Conservation (phyloP, 2,888 invertebrate genomes). For the Arenicola marina region DNA sequence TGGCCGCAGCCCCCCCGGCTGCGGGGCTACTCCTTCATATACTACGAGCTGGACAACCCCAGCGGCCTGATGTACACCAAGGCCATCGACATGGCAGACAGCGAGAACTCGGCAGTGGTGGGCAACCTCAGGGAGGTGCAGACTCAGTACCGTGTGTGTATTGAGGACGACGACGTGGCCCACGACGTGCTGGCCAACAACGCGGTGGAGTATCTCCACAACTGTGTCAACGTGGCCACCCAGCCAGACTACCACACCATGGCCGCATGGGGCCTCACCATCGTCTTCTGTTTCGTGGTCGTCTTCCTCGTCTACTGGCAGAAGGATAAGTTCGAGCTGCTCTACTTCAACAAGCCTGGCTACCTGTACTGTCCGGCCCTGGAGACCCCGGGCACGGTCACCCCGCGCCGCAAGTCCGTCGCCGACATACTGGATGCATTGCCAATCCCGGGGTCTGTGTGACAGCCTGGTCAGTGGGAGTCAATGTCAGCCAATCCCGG, state of each 20-base stretch:
- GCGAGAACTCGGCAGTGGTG: slow-evolving; percentile 19
- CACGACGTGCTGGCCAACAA: slow-evolving; percentile 12
- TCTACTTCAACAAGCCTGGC: slow-evolving; percentile 21
- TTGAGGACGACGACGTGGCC: slow-evolving; percentile 24
- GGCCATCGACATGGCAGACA: slow-evolving; percentile 19
- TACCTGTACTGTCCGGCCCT: too few relatives aligned
- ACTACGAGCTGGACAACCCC: slow-evolving; percentile 16
- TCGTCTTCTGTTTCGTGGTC: slow-evolving; percentile 7
- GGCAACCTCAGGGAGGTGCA: slow-evolving; percentile 18
- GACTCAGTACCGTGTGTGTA: slow-evolving; percentile 22
- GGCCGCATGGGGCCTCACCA: slow-evolving; percentile 22
- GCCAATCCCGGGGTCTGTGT: too few relatives aligned
- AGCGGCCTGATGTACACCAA: slow-evolving; percentile 11
- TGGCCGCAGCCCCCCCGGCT: slow-evolving; percentile 27
- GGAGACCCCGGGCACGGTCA: too few relatives aligned
- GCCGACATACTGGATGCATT: too few relatives aligned
- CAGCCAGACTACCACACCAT: slow-evolving; percentile 29
- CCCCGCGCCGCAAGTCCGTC: too few relatives aligned
- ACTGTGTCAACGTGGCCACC: slow-evolving; percentile 24
- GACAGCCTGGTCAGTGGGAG: too few relatives aligned
- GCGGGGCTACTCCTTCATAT: slow-evolving; percentile 26
- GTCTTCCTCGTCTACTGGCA: slow-evolving; percentile 29
- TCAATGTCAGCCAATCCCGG: too few relatives aligned
- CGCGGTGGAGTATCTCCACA: slow-evolving; percentile 12
- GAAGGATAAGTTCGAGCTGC: slow-evolving; percentile 29